Base-by-base conservation (phyloP, 2,797 vertebrate species). In the Fringilla coelebs region DNA sequence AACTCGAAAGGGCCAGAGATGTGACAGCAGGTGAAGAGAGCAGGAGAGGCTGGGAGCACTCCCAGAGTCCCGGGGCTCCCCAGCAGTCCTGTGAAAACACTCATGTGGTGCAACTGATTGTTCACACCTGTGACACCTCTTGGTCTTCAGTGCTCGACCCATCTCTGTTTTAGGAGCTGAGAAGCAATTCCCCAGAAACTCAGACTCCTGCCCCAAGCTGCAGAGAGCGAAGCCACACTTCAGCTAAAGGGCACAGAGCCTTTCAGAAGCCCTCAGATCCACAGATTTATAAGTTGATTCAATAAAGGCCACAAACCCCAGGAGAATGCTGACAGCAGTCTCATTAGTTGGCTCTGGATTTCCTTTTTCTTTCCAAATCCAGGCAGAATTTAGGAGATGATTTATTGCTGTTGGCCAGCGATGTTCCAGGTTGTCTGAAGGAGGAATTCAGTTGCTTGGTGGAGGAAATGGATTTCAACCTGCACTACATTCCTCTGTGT, bases 251-350 rank as follows among this genome's bases (percentile, higher is more conserved):
- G 48, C 68, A 58, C 28, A 61, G 75, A 93, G 81, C 58, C 84
- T 94, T 93, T 89, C 86, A 91, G 83, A 68, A 89, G 76, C 52
- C 68, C 60, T 73, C 63, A 85, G 26, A 83, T 58, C 41, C 62
- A 51, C 60, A 93, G 73, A 90, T 95, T 73, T 62, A 36, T 41
- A 48, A 91, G 32, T 48, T 60, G 73, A 58, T 91, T 95, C 83
- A 57, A 15, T 82, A 71, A 94, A 75, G 85, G 66, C 76, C 85
- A 49, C 0, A 18, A 92, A 73, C 76, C 63, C 34, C 49, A 46
- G 73, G 63, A 94, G 88, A 94, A 90, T 73, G 85, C 89, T 91
- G 91, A 91, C 88, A 93, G 78, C 48, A 40, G 60, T 95, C 94
- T 91, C 77, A 63, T 90, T 87, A 94, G 62, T 34, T 96, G 94